Conservation (phyloP, 2,113 vertebrate genomes). For the Columba livia region DNA sequence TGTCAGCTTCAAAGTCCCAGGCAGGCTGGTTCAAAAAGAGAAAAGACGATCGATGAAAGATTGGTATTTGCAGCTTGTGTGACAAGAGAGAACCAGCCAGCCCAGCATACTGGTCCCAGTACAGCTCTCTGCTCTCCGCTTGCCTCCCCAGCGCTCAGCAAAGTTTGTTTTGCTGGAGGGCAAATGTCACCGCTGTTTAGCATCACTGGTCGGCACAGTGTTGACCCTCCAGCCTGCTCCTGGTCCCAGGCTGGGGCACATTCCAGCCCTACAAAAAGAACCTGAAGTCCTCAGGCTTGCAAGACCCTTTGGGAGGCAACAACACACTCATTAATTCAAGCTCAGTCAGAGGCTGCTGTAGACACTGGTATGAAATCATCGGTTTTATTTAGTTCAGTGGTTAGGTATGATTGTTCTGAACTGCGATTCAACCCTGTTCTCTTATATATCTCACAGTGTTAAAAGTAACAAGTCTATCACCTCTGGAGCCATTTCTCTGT, state of each 20-base stretch:
- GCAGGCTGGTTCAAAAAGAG: neutral
- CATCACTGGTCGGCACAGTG: neutral
- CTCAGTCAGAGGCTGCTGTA: neutral
- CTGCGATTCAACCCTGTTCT: slow-evolving; percentile 2
- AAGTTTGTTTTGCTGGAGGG: neutral
- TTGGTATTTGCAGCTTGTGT: neutral
- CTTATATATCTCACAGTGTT: neutral
- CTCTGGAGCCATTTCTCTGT: slow-evolving; percentile 37
- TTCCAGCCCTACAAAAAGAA: neutral
- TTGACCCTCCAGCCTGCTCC: neutral
- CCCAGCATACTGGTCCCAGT: neutral
- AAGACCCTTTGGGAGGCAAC: neutral
- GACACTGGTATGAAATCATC: neutral
- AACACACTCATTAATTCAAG: neutral
- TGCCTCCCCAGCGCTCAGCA: neutral
- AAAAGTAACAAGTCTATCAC: slow-evolving; percentile 60
- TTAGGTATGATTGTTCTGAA: slow-evolving; percentile 9
- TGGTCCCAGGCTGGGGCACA: no score
- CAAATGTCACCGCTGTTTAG: neutral
- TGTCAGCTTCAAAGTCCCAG: neutral
- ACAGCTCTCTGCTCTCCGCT: neutral
- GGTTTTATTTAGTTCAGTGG: slow-evolving; percentile 5
- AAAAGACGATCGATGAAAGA: neutral
- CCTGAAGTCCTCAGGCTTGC: neutral
- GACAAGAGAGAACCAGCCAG: neutral